Base-by-base conservation (phyloP, 2,113 vertebrate species). In the Nannospalax galili region DNA sequence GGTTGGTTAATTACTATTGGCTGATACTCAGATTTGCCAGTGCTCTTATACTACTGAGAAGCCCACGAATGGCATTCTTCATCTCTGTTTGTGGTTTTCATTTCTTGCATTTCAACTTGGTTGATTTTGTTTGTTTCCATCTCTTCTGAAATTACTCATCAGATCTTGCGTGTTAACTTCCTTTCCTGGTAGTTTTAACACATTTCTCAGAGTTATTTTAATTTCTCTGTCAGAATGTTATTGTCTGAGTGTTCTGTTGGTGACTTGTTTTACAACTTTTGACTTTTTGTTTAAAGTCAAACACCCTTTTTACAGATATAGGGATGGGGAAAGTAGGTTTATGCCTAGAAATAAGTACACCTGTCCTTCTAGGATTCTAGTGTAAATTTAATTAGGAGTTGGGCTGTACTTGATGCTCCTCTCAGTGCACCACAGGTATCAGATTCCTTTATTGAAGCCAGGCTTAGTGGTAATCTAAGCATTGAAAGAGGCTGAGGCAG, bases 211-310 rank as follows among this genome's bases (percentile, higher is more conserved):
- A 73, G 56, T 79, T 91, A 84, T 75, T 94, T 93, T 79, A 40
- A 74, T n/a, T 82, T 87, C 48, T 35, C n/a, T 84, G n/a, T 45
- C 62, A 69, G 26, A 40, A n/a, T n/a, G n/a, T n/a, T n/a, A n/a
- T n/a, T n/a, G n/a, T n/a, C n/a, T n/a, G n/a, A n/a, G n/a, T n/a
- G 28, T 90, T 92, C 73, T 86, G 37, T 45, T 78, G 77, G 58
- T 3, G 15, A 91, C 37, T 88, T 82, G 84, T 69, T 2, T 1
- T 82, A 37, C 35, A 65, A 52, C 75, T 82, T n/a, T 24, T 92
- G 80, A 87, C 35, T 48, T 79, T 85, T 87, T 56, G 14, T 84
- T 92, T 32, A 90, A 93, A 95, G 32, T 19, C 74, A 94, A 81
- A 48, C 11, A 91, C 24, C 37, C 87, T 73, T 64, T 78, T 45